Evolutionary conservation across 2,113 vertebrate genomes (phyloP), one percentile per base, ranked within the genome.

Genomic region (Corythaeola cristata): DNA sequence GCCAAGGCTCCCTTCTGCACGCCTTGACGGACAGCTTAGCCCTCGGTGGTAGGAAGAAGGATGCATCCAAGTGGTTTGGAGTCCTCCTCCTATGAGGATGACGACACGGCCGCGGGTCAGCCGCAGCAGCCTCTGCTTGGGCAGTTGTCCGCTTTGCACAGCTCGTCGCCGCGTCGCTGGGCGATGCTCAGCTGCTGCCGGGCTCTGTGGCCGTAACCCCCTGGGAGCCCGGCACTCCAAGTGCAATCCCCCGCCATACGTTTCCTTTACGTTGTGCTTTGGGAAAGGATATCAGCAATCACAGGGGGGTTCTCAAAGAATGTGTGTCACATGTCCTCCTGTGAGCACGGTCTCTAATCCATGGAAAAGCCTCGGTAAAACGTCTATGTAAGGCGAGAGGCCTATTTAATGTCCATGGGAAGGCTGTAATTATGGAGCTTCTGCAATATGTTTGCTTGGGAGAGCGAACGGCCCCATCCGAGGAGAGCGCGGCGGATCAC

Each of bases 181-280:
- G 50, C 3, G 18, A 3, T 28, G 53, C 76, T 52, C 22, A 6
- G 45, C 44, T 28, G 58, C 33, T 60, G 33, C 77, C 19, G 3
- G 56, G 5, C 4, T n/a, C 28, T 3, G n/a, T 5, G 75, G 13
- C 7, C 28, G 9, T 15, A 23, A 15, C 21, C 6, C n/a, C 32
- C 41, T 5, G 3, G 22, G 32, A 55, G 32, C 66, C 18, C 27
- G 5, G 56, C 3, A 5, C 68, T 44, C 60, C 59, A 2, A 4
- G 23, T 6, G 12, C n/a, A 1, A 1, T 8, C 35, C 74, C 53
- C 15, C 5, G 0, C 45, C 8, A 0, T 9, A 19, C 12, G 2
- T 15, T 22, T 17, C 53, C 84, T n/a, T 44, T 33, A 4, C 30
- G 0, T 9, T 30, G 74, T 2, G 4, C 62, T 30, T 10, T 33